Base-by-base conservation (phyloP, 1,140 invertebrate species). In the Acromyrmex heyeri region DNA sequence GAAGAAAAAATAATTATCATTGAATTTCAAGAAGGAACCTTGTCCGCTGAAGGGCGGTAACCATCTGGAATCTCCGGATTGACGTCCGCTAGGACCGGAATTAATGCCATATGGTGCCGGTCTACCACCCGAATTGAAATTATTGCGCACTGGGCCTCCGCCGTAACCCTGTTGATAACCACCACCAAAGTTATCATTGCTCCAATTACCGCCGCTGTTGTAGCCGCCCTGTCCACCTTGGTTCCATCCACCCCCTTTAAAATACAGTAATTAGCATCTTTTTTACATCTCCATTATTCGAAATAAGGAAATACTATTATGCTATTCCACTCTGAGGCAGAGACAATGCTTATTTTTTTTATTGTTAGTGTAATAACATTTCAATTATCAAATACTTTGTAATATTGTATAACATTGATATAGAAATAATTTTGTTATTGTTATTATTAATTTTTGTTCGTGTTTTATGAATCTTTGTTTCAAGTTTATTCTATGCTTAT, bases 131-230 rank as follows among this genome's bases (percentile, higher is more conserved):
- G 96, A 96, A 86, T 96, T 97, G 91, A 97, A 97, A 82, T 96
- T 96, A 87, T 95, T 96, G 86, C 96, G 95, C 75, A 97, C 96
- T 0, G 97, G 97, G 0, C 97, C 97, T 48, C 97, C 97, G 12
- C 97, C 96, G 88, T 97, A 97, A 53, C 96, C 96, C 92, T 98
- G 97, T 87, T 98, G 97, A 90, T 97, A 98, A 44, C 97, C 96
- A 85, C 96, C 96, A 3, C 97, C 97, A 88, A 97, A 97, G 90
- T 96, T 97, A 82, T 97, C 96, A 86, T 96, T 96, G 72, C 93
- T 94, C 91, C 96, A 96, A 88, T 96, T 96, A 14, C 96, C 95
- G n/a, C 95, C 95, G 86, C 95, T 95, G 50, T 96, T 96, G 79
- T 95, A 95, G 21, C 96, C 95, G 8, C 96, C 96, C 78, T 96